A percentile compares a stretch with the other conserved stretches of the same genome.
phyloP scores from a whole-genome alignment of 2,888 invertebrate species.

The Caenorhabditis uteleia region DNA sequence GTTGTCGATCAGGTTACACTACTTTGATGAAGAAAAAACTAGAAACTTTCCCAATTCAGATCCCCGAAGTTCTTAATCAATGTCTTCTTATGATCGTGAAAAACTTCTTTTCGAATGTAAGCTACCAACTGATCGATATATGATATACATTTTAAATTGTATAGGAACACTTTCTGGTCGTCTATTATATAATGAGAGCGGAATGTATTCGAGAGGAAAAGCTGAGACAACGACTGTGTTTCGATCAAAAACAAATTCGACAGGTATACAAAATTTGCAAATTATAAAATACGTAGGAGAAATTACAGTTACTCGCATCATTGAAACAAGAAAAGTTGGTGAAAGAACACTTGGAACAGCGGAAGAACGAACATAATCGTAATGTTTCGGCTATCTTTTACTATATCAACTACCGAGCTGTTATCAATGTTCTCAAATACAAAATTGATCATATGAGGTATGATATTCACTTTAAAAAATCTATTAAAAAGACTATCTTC shows the following conservation, averaged over 20 bases:
- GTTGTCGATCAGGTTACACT: conserved; percentile 44
- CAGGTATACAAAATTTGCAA: too few relatives aligned
- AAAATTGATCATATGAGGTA: conserved; percentile 70
- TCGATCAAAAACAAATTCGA: conserved; percentile 63
- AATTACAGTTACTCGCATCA: conserved; percentile 35
- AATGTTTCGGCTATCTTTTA: conserved; percentile 61
- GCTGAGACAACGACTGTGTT: conserved; percentile 55
- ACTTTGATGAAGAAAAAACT: too few relatives aligned
- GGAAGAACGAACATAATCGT: conserved; percentile 48
- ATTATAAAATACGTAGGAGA: conserved; percentile 32
- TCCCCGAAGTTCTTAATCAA: conserved; percentile 44
- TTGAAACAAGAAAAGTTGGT: conserved; percentile 66
- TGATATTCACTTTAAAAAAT: background rate
- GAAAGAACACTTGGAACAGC: conserved; percentile 62
- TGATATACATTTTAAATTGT: conserved; percentile 3
- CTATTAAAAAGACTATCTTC: conserved; percentile 9
- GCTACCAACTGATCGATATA: too few relatives aligned
- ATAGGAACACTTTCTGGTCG: conserved; percentile 56
- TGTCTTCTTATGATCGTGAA: conserved; percentile 51
- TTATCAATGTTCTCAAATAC: conserved; percentile 68
- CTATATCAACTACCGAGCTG: conserved; percentile 68
- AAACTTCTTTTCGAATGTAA: conserved; percentile 50
- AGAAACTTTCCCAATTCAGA: too few relatives aligned
- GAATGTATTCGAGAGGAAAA: conserved; percentile 66
- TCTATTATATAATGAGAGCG: conserved; percentile 65